A percentile compares a stretch with the other conserved stretches of the same genome.
Evolutionary conservation across 2,888 invertebrate species (phyloP).

Genomic region (Cremastinae sp.): DNA sequence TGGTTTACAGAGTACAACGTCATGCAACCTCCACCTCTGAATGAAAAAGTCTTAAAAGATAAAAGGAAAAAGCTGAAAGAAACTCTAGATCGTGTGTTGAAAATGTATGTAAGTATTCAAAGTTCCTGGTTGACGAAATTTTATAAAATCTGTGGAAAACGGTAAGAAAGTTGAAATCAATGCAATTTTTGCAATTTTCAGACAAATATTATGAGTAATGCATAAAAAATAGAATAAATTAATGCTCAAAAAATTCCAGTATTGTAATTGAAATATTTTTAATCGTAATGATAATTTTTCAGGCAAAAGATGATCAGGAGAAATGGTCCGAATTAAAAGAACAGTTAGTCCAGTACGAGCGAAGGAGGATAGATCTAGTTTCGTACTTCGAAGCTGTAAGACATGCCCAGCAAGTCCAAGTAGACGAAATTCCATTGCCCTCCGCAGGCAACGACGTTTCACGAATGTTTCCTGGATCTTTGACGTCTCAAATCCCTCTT

Average conservation of each 20-base stretch:
- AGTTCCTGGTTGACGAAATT: background rate
- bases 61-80: slow-evolving; percentile 97
- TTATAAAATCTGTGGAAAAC: background rate
- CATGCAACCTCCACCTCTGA: slow-evolving; percentile 94
- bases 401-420: slow-evolving; percentile 95
- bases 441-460: slow-evolving; percentile 77
- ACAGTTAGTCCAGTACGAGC: slow-evolving; percentile 95
- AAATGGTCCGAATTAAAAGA: slow-evolving; percentile 95
- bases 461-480: slow-evolving; percentile 76
- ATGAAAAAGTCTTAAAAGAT: slow-evolving; percentile 97
- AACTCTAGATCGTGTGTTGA: slow-evolving; percentile 95
- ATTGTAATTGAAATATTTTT: too few species aligned
- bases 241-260: too few species aligned
- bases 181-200: too few species aligned
- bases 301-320: slow-evolving; percentile 98
- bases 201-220: too few species aligned
- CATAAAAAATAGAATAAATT: background rate
- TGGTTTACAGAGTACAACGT: slow-evolving; percentile 92
- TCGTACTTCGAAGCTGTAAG: slow-evolving; percentile 97
- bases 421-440: slow-evolving; percentile 98
- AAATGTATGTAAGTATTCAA: slow-evolving; percentile 93
- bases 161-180: slow-evolving; percentile 33
- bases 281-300: slow-evolving; percentile 61
- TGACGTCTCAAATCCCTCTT: slow-evolving; percentile 83
- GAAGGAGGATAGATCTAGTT: slow-evolving; percentile 91